phyloP scores from a whole-genome alignment of 2,888 invertebrate species.

The Polylopha cassiicola region DNA sequence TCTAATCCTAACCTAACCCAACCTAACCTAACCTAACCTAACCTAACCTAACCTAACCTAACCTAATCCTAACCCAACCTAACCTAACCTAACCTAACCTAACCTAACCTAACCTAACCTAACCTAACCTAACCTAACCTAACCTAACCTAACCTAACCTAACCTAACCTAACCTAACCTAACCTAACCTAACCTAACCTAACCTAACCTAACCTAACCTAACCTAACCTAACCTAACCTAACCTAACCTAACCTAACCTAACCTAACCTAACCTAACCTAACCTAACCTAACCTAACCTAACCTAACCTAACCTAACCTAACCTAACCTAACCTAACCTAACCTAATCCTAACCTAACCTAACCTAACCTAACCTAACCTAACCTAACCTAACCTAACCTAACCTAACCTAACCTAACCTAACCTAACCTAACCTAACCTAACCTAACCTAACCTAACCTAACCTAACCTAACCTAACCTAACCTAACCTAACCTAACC shows the following conservation, averaged over 20 bases:
- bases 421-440: slow-evolving; percentile 14
- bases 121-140: slow-evolving; percentile 21
- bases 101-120: slow-evolving; percentile 20
- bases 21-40: slow-evolving; percentile 16
- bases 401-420: slow-evolving; percentile 13
- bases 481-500: no score
- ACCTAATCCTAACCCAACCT: slow-evolving; percentile 21
- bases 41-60: slow-evolving; percentile 14
- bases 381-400: slow-evolving; percentile 14
- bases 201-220: slow-evolving; percentile 16
- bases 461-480: no score
- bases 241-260: slow-evolving; percentile 14
- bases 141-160: slow-evolving; percentile 14
- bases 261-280: slow-evolving; percentile 16
- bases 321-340: slow-evolving; percentile 18
- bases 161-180: slow-evolving; percentile 8
- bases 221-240: slow-evolving; percentile 15
- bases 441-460: slow-evolving; percentile 22
- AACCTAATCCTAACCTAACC: slow-evolving; percentile 17
- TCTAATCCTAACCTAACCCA: slow-evolving; percentile 18
- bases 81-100: slow-evolving; percentile 21
- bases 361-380: slow-evolving; percentile 21
- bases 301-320: slow-evolving; percentile 22
- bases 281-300: slow-evolving; percentile 17
- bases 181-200: slow-evolving; percentile 1